phyloP scores from a whole-genome alignment of 2,797 vertebrate species.

The Gila robusta region DNA sequence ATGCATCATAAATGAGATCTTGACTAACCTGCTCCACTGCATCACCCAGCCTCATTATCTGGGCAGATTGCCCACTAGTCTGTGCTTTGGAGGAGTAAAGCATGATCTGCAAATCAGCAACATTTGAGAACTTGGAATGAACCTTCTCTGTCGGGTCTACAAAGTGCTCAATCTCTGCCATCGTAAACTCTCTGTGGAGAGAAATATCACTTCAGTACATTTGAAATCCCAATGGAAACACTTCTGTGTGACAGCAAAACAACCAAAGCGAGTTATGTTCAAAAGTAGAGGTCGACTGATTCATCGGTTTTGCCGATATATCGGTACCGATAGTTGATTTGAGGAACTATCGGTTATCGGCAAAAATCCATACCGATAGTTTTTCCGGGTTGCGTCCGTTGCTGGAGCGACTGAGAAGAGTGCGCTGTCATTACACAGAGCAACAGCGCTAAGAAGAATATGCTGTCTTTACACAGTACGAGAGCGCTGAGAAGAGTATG shows the following conservation, averaged over 20 bases:
- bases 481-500: too few relatives aligned
- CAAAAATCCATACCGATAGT: too few relatives aligned
- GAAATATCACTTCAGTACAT: neutral
- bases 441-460: too few relatives aligned
- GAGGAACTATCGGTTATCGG: too few relatives aligned
- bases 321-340: too few relatives aligned
- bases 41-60: constrained; percentile 89
- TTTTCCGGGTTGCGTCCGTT: too few relatives aligned
- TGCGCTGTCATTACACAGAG: too few relatives aligned
- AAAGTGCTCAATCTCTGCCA: constrained; percentile 99
- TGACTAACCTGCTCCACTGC: constrained; percentile 91
- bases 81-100: constrained; percentile 97
- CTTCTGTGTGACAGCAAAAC: neutral
- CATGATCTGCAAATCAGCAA: constrained; percentile 88
- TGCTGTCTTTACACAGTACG: too few relatives aligned
- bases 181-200: constrained; percentile 92
- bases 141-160: constrained; percentile 95
- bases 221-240: neutral
- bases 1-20: neutral
- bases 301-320: too few relatives aligned
- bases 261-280: neutral
- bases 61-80: constrained; percentile 95
- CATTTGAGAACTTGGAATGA: constrained; percentile 91
- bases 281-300: too few relatives aligned
- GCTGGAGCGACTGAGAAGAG: too few relatives aligned